Evolutionary conservation across 2,888 invertebrate genomes (phyloP).

Genomic region (Drosophila fulvimacula): DNA sequence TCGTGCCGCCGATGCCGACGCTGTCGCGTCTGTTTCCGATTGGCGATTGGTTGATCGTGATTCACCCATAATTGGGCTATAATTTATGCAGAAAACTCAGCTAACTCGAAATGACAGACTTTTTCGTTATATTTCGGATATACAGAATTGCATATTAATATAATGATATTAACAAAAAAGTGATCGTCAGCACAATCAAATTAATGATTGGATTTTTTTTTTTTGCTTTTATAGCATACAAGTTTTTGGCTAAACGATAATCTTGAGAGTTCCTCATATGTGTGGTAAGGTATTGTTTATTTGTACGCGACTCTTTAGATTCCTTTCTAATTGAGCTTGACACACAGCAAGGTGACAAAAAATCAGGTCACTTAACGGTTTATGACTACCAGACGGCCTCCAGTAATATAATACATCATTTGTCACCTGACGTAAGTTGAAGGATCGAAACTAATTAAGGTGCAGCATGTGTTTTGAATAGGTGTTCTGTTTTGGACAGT

Average conservation of each 20-base stretch:
- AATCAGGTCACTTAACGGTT: slow-evolving; percentile 69
- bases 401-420: slow-evolving; percentile 31
- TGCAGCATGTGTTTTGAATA: no score
- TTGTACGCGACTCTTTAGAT: slow-evolving; percentile 62
- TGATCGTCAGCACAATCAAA: slow-evolving; percentile 77
- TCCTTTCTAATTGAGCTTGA: slow-evolving; percentile 75
- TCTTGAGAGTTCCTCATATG: slow-evolving; percentile 41
- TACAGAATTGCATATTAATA: slow-evolving; percentile 72
- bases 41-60: slow-evolving; percentile 65
- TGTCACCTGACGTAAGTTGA: slow-evolving; percentile 22
- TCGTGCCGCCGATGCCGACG: slow-evolving; percentile 56
- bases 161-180: slow-evolving; percentile 79
- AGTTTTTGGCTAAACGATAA: slow-evolving; percentile 66
- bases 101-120: slow-evolving; percentile 54
- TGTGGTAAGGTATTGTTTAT: slow-evolving; percentile 5
- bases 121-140: slow-evolving; percentile 63
- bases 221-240: slow-evolving; percentile 55
- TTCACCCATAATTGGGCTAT: slow-evolving; percentile 78
- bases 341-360: slow-evolving; percentile 48
- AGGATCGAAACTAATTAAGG: slow-evolving; percentile 19
- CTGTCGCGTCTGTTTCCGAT: slow-evolving; percentile 58
- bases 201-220: slow-evolving; percentile 66
- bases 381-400: slow-evolving; percentile 47
- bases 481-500: background rate
- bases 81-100: slow-evolving; percentile 69